Evolutionary conservation across 2,797 vertebrate species (phyloP), one percentile per base, ranked within the genome.

Genomic region (Nyctibius grandis): DNA sequence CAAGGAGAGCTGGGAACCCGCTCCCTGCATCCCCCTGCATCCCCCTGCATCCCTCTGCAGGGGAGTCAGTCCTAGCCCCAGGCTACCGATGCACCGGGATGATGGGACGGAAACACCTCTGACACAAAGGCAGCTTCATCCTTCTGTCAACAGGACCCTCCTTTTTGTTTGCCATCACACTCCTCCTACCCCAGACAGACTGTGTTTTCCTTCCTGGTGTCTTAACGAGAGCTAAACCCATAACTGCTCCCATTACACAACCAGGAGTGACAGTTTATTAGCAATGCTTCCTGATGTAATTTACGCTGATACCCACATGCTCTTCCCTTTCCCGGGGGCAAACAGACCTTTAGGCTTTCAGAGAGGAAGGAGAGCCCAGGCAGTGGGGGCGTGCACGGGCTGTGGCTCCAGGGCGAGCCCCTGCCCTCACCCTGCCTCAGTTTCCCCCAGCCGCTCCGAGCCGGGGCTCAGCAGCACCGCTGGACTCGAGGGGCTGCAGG

Each of bases 181-280:
- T 94, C 89, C 68, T 42, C 34, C 89, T 95, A 57, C 72, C 91
- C 64, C 61, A 68, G 84, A 93, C 44, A 76, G 61, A 56, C 50
- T 1, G 0, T 68, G 78, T 89, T 96, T 96, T 89, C 85, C 91
- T 95, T 96, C 85, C 93, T 70, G 56, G n/a, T 92, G 23, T 88
- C 92, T 94, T 92, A 89, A 89, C 23, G 6, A 94, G 92, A 83
- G 76, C 80, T 90, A 91, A 92, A 72, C 85, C 91, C 38, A 3
- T 95, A 94, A 96, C 94, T 94, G 93, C 87, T 93, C 82, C 85
- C 60, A 88, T 96, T 95, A 88, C 75, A 78, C 93, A 96, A 95
- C 60, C 72, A 77, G 42, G 60, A 91, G 82, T 89, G 86, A 94
- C 88, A 89, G 91, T 97, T 96, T 93, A 93, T 93, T 96, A 94